Base-by-base conservation (phyloP, 2,113 vertebrate genomes). In the Collichthys lucidus region DNA sequence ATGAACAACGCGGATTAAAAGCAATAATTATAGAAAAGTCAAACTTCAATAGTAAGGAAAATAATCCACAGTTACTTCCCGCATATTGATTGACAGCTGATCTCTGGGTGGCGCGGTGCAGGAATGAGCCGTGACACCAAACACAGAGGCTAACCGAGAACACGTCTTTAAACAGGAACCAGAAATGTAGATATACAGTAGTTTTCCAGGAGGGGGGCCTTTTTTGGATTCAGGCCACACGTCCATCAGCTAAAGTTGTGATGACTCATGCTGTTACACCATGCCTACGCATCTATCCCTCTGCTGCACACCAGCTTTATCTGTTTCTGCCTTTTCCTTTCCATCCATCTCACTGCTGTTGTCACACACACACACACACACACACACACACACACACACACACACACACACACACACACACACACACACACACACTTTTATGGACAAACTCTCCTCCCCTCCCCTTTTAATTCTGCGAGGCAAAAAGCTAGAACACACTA, bases 231-330 rank as follows among this genome's bases (percentile, higher is more conserved):
- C 84, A 83, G 74, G 87, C 80, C 82, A 87, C 85, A 83, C 22
- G 74, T 89, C 86, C 84, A 76, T 90, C 88, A 88, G 75, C 68
- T 74, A 79, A 79, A 88, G 70, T 79, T 77, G 77, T 86, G 90
- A 92, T 92, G 92, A 93, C 55, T 93, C 92, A 92, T 82, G 77
- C 87, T 84, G 86, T 88, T 93, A 77, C 88, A 80, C 72, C 83
- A 77, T 74, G 87, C 86, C 89, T 78, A 82, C 87, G 77, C 87
- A 88, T 74, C 65, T 70, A 72, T 80, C 74, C 83, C 74, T 81
- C 80, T 24, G 71, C 82, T 86, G 78, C 59, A 67, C 76, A 68
- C 65, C 70, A 74, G 70, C 56, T 84, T 83, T 80, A 78, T 85
- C 84, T 81, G 69, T 74, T 74, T 82, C 89, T 86, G 75, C 61